A percentile compares a stretch with the other conserved stretches of the same genome.
These are phyloP conservation scores for Atta cephalotes DNA, from an alignment of 1,140 invertebrate genomes.

Conservation along the genomic window DNA sequence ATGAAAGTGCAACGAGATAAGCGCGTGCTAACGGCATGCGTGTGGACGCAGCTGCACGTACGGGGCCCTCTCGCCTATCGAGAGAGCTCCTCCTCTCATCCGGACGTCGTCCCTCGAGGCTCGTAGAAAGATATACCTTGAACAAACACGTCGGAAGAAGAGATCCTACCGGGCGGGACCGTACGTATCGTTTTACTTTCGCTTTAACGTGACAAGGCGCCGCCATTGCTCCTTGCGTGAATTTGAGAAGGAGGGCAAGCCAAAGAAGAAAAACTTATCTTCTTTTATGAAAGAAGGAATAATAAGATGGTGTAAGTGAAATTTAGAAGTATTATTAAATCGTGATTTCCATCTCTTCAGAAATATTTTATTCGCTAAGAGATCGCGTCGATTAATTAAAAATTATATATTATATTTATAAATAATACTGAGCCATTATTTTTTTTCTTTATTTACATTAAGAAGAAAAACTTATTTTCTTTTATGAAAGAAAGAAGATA, in stretches of 20 bases:
- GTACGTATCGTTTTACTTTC: conserved; percentile 65
- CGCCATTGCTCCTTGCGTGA: conserved; percentile 25
- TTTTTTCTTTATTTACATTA: too few relatives aligned
- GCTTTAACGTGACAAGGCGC: conserved; percentile 31
- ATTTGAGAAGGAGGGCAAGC: background rate
- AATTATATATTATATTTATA: too few relatives aligned
- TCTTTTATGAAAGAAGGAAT: background rate
- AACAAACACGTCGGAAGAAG: conserved; percentile 75
- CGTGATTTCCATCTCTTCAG: background rate
- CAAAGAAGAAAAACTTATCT: background rate
- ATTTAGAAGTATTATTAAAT: background rate
- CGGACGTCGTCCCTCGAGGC: conserved; percentile 65
- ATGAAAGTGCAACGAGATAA: conserved; percentile 40
- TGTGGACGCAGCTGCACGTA: conserved; percentile 74
- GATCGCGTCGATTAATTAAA: background rate
- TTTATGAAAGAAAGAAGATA: background rate
- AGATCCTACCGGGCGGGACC: conserved; percentile 67
- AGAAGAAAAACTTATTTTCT: background rate
- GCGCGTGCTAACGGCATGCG: conserved; percentile 37
- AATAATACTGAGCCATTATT: too few relatives aligned
- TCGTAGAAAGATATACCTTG: conserved; percentile 76
- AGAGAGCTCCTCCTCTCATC: conserved; percentile 57
- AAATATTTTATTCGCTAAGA: background rate
- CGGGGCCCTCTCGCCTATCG: conserved; percentile 41
- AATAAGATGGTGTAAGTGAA: background rate